Evolutionary conservation across 2,888 invertebrate species (phyloP).

Genomic region (Phoenoteleia sp.): DNA sequence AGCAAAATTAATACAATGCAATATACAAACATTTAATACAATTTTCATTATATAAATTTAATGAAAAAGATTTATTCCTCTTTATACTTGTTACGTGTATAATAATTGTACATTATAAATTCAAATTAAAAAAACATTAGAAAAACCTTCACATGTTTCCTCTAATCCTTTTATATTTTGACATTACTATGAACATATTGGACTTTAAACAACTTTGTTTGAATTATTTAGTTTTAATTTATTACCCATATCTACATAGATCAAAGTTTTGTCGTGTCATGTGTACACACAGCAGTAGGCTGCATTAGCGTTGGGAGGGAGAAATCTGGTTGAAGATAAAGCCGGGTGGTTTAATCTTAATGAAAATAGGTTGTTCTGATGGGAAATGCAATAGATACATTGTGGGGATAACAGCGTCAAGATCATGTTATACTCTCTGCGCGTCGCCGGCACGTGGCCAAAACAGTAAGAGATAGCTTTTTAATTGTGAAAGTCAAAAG

Average conservation of each 20-base stretch:
- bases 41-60: too few species aligned
- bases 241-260: background rate
- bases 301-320: background rate
- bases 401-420: slow-evolving; percentile 70
- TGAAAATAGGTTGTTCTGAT: slow-evolving; percentile 71
- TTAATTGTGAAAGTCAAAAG: slow-evolving; percentile 56
- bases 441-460: slow-evolving; percentile 70
- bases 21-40: too few species aligned
- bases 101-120: background rate
- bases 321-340: slow-evolving; percentile 61
- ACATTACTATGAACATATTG: background rate
- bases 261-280: slow-evolving; percentile 34
- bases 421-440: slow-evolving; percentile 61
- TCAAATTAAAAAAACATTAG: background rate
- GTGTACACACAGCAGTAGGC: background rate
- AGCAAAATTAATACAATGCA: too few species aligned
- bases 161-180: background rate
- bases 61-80: too few species aligned
- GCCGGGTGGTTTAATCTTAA: slow-evolving; percentile 70
- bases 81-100: too few species aligned
- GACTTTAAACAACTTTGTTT: background rate
- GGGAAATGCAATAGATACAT: slow-evolving; percentile 66
- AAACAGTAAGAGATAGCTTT: slow-evolving; percentile 55
- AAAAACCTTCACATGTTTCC: background rate
- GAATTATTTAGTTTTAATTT: slow-evolving; percentile 23